phyloP scores from a whole-genome alignment of 2,113 vertebrate species.

The Crotalus tigris region DNA sequence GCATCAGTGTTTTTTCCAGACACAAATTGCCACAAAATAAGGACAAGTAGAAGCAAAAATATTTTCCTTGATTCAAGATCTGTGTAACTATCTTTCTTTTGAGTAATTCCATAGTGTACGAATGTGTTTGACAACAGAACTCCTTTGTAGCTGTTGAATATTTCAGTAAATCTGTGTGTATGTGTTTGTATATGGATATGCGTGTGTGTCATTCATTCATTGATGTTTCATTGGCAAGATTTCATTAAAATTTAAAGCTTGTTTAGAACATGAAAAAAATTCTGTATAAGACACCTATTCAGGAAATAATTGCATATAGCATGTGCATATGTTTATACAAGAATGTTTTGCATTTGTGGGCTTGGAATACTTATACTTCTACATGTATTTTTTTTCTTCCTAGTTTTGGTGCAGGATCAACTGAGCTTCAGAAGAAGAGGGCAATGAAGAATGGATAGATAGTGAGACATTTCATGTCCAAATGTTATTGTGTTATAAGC shows the following conservation, averaged over 20 bases:
- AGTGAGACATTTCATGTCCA: not conserved
- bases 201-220: not conserved
- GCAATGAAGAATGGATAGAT: not conserved
- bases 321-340: not conserved
- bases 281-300: not conserved
- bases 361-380: not conserved
- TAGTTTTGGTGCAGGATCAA: not conserved
- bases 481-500: slow-evolving; percentile 34
- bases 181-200: not conserved
- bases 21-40: not conserved
- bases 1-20: not conserved
- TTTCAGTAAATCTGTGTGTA: not conserved
- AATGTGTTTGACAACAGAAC: not conserved
- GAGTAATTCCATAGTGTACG: not conserved
- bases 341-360: not conserved
- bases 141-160: not conserved
- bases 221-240: not conserved
- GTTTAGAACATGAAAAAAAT: not conserved
- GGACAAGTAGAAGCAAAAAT: not conserved
- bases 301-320: not conserved
- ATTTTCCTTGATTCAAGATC: not conserved
- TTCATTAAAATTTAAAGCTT: not conserved
- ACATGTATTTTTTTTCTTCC: not conserved
- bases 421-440: not conserved
- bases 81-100: not conserved